Conservation (phyloP, 2,797 vertebrate genomes). For the Silurus lanzhouensis region DNA sequence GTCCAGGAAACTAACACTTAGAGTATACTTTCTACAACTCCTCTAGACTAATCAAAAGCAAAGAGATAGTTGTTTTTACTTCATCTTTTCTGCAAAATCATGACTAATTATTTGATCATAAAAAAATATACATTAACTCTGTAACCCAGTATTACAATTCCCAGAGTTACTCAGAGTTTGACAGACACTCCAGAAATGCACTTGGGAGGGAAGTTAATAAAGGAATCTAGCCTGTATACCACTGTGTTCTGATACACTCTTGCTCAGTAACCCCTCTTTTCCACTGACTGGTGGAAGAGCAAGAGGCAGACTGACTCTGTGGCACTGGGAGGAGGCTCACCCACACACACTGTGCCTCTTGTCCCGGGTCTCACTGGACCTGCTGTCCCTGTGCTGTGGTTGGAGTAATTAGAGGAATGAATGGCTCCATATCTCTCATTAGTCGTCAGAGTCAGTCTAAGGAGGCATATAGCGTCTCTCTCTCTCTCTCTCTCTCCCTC, state of each 20-base stretch:
- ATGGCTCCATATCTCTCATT: slow-evolving; percentile 72
- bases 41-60: neutral
- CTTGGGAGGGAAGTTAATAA: neutral
- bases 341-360: slow-evolving; percentile 53
- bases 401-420: slow-evolving; percentile 73
- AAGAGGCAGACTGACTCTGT: slow-evolving; percentile 34
- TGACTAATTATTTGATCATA: neutral
- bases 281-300: slow-evolving; percentile 36
- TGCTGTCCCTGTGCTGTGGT: slow-evolving; percentile 63
- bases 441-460: slow-evolving; percentile 70
- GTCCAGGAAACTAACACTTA: neutral
- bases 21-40: neutral
- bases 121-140: neutral
- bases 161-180: neutral
- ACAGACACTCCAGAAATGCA: neutral
- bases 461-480: slow-evolving; percentile 65
- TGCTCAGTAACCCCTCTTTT: slow-evolving; percentile 8
- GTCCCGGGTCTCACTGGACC: slow-evolving; percentile 49
- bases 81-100: neutral
- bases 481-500: slow-evolving; percentile 46
- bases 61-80: neutral
- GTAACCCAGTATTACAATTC: neutral
- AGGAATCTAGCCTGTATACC: neutral
- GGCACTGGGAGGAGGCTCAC: slow-evolving; percentile 29
- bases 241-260: slow-evolving; percentile 6